phyloP scores from a whole-genome alignment of 2,888 invertebrate species.

The Melanchra persicariae region DNA sequence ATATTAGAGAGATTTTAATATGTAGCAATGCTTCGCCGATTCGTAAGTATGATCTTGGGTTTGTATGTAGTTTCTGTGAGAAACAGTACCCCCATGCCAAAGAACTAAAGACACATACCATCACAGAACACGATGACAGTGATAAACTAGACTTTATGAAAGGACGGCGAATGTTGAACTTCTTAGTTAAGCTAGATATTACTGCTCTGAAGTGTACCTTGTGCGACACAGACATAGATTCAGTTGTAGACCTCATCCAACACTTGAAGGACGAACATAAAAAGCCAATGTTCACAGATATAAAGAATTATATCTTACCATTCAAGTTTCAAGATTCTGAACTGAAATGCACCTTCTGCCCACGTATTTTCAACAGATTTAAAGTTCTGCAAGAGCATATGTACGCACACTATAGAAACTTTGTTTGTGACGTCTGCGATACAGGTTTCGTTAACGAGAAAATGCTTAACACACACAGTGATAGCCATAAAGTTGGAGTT shows the following conservation, averaged over 20 bases:
- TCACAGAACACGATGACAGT: conserved; percentile 68
- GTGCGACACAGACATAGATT: conserved; percentile 43
- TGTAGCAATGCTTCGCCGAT: conserved; percentile 81
- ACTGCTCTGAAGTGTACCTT: conserved; percentile 65
- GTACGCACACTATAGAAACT: conserved; percentile 72
- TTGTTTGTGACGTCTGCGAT: conserved; percentile 70
- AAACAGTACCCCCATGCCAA: conserved; percentile 69
- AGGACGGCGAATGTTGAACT: conserved; percentile 61
- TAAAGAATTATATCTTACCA: conserved; percentile 73
- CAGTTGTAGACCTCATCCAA: conserved; percentile 39
- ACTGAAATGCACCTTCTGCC: conserved; percentile 68
- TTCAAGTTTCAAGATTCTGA: conserved; percentile 73
- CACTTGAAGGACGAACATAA: conserved; percentile 48
- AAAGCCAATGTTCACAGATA: conserved; percentile 53
- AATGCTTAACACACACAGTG: conserved; percentile 43
- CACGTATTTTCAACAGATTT: conserved; percentile 64
- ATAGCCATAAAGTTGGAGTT: conserved; percentile 50
- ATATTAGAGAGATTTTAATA: conserved; percentile 73
- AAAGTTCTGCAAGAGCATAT: conserved; percentile 73
- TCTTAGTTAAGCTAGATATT: conserved; percentile 77
- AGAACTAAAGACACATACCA: conserved; percentile 76
- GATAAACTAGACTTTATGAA: conserved; percentile 69
- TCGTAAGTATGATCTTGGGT: conserved; percentile 72
- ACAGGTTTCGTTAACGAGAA: conserved; percentile 63
- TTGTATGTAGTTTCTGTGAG: conserved; percentile 76